Evolutionary conservation across 2,797 vertebrate genomes (phyloP).

Genomic region (Chaetophractus vellerosus): DNA sequence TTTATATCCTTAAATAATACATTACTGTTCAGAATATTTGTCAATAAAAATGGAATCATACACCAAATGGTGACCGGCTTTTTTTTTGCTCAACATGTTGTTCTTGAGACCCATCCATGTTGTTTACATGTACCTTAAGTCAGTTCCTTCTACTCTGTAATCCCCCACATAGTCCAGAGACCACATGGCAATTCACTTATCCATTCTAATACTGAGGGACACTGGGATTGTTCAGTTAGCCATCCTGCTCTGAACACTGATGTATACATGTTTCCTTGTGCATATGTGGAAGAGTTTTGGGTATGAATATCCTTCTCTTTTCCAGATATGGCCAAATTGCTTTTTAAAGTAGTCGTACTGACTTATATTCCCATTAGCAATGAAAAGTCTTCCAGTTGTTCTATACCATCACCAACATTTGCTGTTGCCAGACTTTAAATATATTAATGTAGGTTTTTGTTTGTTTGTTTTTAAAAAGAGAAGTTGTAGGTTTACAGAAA

Average conservation of each 20-base stretch:
- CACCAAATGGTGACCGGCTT: neutral
- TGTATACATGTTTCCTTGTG: neutral
- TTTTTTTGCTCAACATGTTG: constrained; percentile 3
- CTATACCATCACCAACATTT: constrained; percentile 47
- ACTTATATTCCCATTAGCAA: constrained; percentile 20
- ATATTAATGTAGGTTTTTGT: neutral
- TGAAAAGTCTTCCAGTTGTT: neutral
- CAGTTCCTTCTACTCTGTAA: constrained; percentile 18
- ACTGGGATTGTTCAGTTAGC: constrained; percentile 53
- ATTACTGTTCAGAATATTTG: constrained; percentile 45
- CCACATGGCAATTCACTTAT: neutral
- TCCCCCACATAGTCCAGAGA: neutral
- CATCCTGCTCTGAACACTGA: neutral
- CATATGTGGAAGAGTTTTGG: neutral
- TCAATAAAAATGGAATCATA: constrained; percentile 62
- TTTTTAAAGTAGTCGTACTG: constrained; percentile 42
- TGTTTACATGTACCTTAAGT: neutral
- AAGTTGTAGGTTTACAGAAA: too few species aligned
- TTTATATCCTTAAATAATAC: constrained; percentile 17
- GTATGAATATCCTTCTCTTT: constrained; percentile 13
- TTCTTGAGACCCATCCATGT: constrained; percentile 39
- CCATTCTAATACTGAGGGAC: constrained; percentile 41
- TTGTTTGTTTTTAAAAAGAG: too few species aligned
- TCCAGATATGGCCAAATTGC: constrained; percentile 41
- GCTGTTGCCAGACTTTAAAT: constrained; percentile 7